These are phyloP conservation scores for Augochlora pura DNA, from an alignment of 1,140 invertebrate species.

Conservation along the genomic window DNA sequence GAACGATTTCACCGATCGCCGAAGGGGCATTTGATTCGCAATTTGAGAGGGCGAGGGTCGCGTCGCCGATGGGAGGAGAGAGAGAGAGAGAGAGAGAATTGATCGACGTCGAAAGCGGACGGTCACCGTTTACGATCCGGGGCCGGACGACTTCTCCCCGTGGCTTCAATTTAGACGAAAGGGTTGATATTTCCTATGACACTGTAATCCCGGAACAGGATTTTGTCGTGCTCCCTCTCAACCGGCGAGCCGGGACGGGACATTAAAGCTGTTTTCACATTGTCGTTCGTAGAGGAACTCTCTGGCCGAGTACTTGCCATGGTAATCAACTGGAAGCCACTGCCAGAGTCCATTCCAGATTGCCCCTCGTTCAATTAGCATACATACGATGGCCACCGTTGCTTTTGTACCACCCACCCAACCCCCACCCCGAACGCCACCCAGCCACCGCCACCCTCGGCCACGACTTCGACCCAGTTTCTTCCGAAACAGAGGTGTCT, in stretches of 20 bases:
- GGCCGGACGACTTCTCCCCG: background rate
- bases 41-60: too few species aligned
- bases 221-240: conserved; percentile 16
- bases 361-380: conserved; percentile 62
- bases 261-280: conserved; percentile 51
- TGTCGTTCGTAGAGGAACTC: conserved; percentile 43
- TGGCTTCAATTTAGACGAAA: conserved; percentile 18
- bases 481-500: conserved; percentile 41
- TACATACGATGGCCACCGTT: conserved; percentile 48
- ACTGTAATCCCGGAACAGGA: conserved; percentile 15
- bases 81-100: background rate
- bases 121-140: background rate
- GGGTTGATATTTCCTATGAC: conserved; percentile 12
- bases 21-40: background rate
- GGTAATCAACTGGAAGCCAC: conserved; percentile 57
- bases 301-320: conserved; percentile 38
- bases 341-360: conserved; percentile 50
- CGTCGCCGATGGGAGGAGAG: too few species aligned
- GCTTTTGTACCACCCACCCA: conserved; percentile 10
- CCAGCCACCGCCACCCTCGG: background rate
- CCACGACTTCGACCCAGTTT: conserved; percentile 39
- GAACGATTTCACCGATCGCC: too few species aligned
- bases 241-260: background rate
- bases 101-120: background rate
- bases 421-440: background rate